Percentiles rank a stretch among this genome's conserved stretches.
Conservation (phyloP, 2,113 vertebrate genomes). For the Planiliza haematocheilus region DNA sequence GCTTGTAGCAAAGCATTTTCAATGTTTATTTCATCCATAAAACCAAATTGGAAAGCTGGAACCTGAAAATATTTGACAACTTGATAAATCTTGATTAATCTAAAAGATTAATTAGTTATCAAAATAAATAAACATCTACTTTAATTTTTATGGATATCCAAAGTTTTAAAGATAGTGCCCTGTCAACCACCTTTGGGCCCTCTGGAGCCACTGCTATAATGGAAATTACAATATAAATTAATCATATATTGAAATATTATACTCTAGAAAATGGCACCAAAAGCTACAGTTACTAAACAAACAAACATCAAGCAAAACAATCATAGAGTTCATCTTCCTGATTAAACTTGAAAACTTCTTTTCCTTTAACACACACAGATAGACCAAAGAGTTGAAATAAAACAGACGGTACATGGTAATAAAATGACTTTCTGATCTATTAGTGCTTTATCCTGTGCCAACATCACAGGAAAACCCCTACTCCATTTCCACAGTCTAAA, state of each 20-base stretch:
- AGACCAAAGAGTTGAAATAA: too few species aligned
- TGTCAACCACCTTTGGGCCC: not conserved
- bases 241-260: too few species aligned
- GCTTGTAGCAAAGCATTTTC: too few species aligned
- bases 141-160: too few species aligned
- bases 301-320: constrained; percentile 26
- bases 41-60: not conserved
- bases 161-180: not conserved
- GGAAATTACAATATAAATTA: too few species aligned
- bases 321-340: constrained; percentile 11
- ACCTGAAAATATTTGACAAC: not conserved
- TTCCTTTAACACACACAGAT: not conserved
- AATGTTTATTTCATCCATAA: not conserved
- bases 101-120: not conserved
- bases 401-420: too few species aligned
- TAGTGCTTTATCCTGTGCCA: too few species aligned
- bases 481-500: not conserved
- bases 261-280: too few species aligned
- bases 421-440: too few species aligned
- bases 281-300: too few species aligned
- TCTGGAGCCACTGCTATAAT: too few species aligned
- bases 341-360: constrained; percentile 42
- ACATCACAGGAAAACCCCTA: not conserved
- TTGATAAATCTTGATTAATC: not conserved
- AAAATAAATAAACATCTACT: not conserved